These are phyloP conservation scores for Phalacrocorax pelagicus DNA, from an alignment of 2,113 vertebrate species.

Conservation along the genomic window DNA sequence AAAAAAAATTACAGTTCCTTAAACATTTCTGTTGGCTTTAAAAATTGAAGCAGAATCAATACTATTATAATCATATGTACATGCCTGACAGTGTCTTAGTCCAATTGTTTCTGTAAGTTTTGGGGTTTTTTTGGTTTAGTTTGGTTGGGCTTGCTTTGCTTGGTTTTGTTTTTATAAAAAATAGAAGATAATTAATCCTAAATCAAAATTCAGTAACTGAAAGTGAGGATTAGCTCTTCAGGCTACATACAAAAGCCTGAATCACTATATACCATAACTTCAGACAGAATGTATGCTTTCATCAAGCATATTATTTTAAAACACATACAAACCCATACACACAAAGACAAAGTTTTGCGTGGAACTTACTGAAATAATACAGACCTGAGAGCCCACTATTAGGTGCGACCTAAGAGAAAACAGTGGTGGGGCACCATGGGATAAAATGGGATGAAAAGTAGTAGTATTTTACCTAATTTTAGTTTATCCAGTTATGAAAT, in stretches of 20 bases:
- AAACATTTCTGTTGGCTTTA: not conserved
- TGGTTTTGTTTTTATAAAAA: not conserved
- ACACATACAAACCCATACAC: no score
- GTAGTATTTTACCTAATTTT: not conserved
- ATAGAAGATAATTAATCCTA: not conserved
- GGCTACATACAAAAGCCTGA: not conserved
- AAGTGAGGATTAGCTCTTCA: not conserved
- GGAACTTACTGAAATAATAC: not conserved
- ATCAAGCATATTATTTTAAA: not conserved
- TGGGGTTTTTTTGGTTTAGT: not conserved
- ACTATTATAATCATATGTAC: accelerated
- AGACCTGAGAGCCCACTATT: not conserved
- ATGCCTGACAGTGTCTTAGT: not conserved
- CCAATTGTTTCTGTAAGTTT: not conserved
- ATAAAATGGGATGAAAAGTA: not conserved
- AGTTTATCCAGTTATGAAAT: not conserved
- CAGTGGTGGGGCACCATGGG: not conserved
- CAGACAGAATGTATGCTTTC: not conserved
- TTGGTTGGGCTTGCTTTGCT: not conserved
- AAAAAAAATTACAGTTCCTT: not conserved
- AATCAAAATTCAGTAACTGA: not conserved
- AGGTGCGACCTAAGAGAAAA: not conserved
- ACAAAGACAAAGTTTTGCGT: no score
- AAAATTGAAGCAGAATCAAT: not conserved
- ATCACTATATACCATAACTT: not conserved